Conservation (phyloP, 2,113 vertebrate genomes). For the Cyprinodon tularosa region DNA sequence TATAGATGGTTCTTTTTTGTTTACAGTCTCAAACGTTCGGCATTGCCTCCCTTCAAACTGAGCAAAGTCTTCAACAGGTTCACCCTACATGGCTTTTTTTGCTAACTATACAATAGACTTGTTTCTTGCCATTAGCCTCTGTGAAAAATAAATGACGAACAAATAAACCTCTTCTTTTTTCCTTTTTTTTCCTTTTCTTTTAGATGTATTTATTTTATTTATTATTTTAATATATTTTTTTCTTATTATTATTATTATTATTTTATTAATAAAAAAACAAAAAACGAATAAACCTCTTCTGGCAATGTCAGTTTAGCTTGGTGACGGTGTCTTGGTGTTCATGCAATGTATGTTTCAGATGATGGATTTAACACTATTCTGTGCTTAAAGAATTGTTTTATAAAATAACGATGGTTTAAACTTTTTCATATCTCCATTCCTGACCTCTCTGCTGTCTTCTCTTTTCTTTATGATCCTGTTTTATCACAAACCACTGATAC, state of each 20-base stretch:
- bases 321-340: too few species aligned
- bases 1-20: not conserved
- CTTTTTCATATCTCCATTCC: not conserved
- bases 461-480: too few species aligned
- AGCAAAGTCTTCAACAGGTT: too few species aligned
- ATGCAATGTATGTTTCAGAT: not conserved
- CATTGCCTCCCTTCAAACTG: not conserved
- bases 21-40: not conserved
- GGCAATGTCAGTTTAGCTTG: not conserved
- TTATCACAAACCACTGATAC: not conserved
- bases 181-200: too few species aligned
- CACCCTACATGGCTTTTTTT: not conserved
- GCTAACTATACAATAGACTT: not conserved
- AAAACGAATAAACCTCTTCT: not conserved
- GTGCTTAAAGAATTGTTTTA: not conserved
- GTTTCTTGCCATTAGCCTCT: not conserved
- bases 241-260: too few species aligned
- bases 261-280: not conserved
- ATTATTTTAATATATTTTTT: too few species aligned
- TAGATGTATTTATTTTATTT: too few species aligned
- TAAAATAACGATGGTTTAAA: not conserved
- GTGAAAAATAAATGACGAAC: not conserved
- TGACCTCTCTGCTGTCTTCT: not conserved
- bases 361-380: not conserved
- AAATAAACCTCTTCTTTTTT: not conserved